A percentile compares a stretch with the other conserved stretches of the same genome.
phyloP scores from a whole-genome alignment of 2,888 invertebrate species.

The Brachyopa scutellaris region DNA sequence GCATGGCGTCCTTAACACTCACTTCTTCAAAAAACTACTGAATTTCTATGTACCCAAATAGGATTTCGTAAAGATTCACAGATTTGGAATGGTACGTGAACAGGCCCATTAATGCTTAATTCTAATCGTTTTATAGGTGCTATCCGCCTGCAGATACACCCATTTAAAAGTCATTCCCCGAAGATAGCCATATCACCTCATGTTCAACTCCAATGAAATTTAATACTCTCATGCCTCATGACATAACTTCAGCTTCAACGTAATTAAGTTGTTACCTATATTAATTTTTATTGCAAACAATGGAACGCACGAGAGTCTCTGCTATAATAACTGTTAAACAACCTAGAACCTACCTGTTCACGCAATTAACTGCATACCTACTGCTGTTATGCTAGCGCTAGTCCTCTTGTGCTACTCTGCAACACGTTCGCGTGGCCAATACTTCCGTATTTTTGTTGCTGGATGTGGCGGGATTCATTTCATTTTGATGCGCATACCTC shows the following conservation, averaged over 20 bases:
- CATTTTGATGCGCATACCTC: constrained; percentile 37
- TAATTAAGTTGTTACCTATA: constrained; percentile 63
- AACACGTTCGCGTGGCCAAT: constrained; percentile 37
- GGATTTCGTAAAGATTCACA: no score
- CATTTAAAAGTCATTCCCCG: no score
- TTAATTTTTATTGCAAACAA: constrained; percentile 55
- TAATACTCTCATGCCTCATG: not conserved
- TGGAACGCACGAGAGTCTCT: constrained; percentile 23
- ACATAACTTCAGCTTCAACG: constrained; percentile 8
- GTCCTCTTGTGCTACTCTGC: not conserved
- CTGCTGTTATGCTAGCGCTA: not conserved
- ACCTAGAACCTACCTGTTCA: constrained; percentile 34
- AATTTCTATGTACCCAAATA: no score
- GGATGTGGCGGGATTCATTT: constrained; percentile 37
- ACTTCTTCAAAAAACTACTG: no score
- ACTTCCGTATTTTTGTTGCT: constrained; percentile 58
- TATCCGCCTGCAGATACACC: no score
- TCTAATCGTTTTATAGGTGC: no score
- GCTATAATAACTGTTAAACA: constrained; percentile 49
- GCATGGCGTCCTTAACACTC: no score
- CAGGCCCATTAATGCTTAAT: no score
- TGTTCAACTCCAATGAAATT: constrained; percentile 9
- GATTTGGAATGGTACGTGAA: no score
- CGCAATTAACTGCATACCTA: constrained; percentile 60
- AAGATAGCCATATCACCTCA: not conserved